phyloP scores from a whole-genome alignment of 1,140 invertebrate species.

The Drosophila lacteicornis region DNA sequence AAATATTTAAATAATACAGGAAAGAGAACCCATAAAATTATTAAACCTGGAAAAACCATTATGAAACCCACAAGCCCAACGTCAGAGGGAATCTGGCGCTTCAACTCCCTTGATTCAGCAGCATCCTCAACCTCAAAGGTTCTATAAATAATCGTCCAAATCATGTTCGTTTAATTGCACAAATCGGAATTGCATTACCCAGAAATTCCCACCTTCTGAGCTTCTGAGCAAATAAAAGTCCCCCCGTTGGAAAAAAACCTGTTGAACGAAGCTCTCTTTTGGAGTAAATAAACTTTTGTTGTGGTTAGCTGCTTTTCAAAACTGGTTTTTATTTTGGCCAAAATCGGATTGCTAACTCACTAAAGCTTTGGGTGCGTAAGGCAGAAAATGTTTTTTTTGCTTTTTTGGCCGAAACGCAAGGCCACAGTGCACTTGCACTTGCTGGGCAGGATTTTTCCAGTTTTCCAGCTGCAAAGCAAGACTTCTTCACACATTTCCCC shows the following conservation, averaged over 20 bases:
- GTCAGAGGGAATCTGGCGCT: conserved; percentile 2
- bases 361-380: conserved; percentile 58
- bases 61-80: background rate
- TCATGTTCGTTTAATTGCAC: conserved; percentile 59
- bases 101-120: background rate
- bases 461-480: conserved; percentile 16
- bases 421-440: conserved; percentile 54
- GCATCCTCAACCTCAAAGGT: background rate
- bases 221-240: conserved; percentile 29
- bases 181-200: conserved; percentile 28
- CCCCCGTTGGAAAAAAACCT: conserved; percentile 58
- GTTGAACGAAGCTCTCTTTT: conserved; percentile 61
- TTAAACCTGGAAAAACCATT: background rate
- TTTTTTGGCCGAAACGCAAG: conserved; percentile 45
- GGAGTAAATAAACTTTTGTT: conserved; percentile 58
- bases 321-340: conserved; percentile 68
- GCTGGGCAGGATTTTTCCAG: conserved; percentile 11
- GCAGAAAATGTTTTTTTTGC: conserved; percentile 1
- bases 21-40: background rate
- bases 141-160: conserved; percentile 48
- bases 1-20: background rate
- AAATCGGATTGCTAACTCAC: conserved; percentile 38
- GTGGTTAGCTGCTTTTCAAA: conserved; percentile 42
- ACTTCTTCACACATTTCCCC: conserved; percentile 1
- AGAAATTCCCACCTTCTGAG: conserved; percentile 59